phyloP scores from a whole-genome alignment of 1,140 invertebrate species.

The Lamellibrachia luymesi region DNA sequence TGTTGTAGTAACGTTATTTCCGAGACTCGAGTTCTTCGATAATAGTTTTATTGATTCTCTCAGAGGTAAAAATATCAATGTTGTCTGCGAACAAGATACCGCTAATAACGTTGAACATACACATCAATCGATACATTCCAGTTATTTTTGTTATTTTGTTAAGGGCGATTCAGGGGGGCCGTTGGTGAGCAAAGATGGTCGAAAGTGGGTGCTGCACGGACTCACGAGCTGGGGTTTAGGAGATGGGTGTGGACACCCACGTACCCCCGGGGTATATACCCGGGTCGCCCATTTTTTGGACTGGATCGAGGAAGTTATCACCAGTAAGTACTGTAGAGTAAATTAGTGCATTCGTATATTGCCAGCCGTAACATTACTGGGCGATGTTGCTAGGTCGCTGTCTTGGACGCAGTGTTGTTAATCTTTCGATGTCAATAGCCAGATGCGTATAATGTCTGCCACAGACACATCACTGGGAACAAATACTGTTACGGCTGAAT shows the following conservation, averaged over 20 bases:
- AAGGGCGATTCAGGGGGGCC: conserved; percentile 73
- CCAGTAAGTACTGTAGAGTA: background rate
- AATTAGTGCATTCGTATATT: background rate
- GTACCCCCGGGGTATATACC: conserved; percentile 79
- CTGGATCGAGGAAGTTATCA: conserved; percentile 66
- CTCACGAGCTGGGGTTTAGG: conserved; percentile 86
- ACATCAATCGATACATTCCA: background rate
- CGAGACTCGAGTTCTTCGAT: too few relatives aligned
- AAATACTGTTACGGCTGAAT: too few relatives aligned
- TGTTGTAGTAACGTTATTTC: too few relatives aligned
- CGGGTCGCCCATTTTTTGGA: conserved; percentile 81
- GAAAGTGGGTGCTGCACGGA: conserved; percentile 63
- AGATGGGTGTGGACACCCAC: conserved; percentile 75
- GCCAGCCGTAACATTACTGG: background rate
- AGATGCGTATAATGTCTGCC: too few relatives aligned
- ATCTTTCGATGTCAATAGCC: too few relatives aligned
- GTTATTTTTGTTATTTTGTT: background rate
- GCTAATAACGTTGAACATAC: background rate
- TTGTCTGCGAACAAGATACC: background rate
- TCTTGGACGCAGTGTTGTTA: too few relatives aligned
- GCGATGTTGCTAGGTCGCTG: too few relatives aligned
- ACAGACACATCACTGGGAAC: too few relatives aligned
- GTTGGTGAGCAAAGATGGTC: conserved; percentile 63
- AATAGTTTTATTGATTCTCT: too few relatives aligned
- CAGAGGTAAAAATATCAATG: background rate